These are phyloP conservation scores for Ictalurus punctatus DNA, from an alignment of 2,113 vertebrate species.

Conservation along the genomic window DNA sequence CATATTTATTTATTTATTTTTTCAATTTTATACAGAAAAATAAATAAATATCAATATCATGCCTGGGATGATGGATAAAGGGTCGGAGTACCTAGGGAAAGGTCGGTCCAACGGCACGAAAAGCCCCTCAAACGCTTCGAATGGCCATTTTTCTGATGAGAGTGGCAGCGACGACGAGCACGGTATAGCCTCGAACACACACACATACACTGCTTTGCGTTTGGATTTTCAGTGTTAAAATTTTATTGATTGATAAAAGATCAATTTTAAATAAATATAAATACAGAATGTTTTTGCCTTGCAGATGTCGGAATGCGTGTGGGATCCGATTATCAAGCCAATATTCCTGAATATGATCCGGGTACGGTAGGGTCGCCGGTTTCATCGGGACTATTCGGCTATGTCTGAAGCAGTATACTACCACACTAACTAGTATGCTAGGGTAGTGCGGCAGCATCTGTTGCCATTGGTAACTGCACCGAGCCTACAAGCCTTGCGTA, in stretches of 20 bases:
- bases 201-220: neutral
- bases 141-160: slow-evolving; percentile 89
- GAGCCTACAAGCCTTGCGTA: neutral
- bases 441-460: neutral
- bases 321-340: slow-evolving; percentile 91
- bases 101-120: slow-evolving; percentile 85
- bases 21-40: neutral
- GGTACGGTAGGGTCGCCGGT: slow-evolving; percentile 66
- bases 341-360: slow-evolving; percentile 90
- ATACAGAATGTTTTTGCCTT: slow-evolving; percentile 52
- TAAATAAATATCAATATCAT: slow-evolving; percentile 63
- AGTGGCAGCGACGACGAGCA: slow-evolving; percentile 93
- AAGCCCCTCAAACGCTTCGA: slow-evolving; percentile 84
- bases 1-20: neutral
- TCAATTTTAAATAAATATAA: too few relatives aligned
- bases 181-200: slow-evolving; percentile 83
- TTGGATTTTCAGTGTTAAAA: neutral
- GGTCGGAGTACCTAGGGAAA: slow-evolving; percentile 85
- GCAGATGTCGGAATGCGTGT: slow-evolving; percentile 98
- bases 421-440: neutral
- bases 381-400: neutral
- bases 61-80: slow-evolving; percentile 94
- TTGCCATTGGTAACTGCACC: neutral
- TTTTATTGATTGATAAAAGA: neutral
- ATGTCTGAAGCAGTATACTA: neutral